Evolutionary conservation across 2,888 invertebrate species (phyloP).

Genomic region (Branchellion lobata): DNA sequence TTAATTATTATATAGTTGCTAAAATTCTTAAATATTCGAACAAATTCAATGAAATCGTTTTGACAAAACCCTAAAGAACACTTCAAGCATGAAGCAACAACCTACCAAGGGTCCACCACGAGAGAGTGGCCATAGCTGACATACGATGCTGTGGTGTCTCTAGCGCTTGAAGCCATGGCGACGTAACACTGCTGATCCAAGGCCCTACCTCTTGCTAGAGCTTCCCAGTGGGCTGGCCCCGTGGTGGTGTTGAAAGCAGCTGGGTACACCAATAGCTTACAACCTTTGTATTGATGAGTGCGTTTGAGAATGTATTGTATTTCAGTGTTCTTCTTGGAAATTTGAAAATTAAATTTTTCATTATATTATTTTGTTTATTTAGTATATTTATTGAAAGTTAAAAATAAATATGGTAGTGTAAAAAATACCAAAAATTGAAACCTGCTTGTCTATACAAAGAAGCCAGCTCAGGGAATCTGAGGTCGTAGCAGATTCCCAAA

Average conservation of each 20-base stretch:
- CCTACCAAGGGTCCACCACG: slow-evolving; percentile 75
- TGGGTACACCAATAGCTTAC: slow-evolving; percentile 83
- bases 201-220: slow-evolving; percentile 78
- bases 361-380: neutral
- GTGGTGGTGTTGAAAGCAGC: slow-evolving; percentile 95
- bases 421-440: no score
- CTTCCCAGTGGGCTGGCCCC: slow-evolving; percentile 88
- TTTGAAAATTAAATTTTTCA: no score
- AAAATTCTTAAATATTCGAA: no score
- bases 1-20: no score
- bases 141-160: slow-evolving; percentile 73
- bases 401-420: no score
- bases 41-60: no score
- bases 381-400: neutral
- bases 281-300: slow-evolving; percentile 69
- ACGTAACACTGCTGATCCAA: slow-evolving; percentile 86
- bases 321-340: no score
- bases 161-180: slow-evolving; percentile 79
- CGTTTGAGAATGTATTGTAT: no score
- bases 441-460: slow-evolving; percentile 63
- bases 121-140: slow-evolving; percentile 86
- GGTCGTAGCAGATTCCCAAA: slow-evolving; percentile 89
- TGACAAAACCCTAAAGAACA: no score
- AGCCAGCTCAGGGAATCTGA: slow-evolving; percentile 82
- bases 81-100: neutral